These are phyloP conservation scores for Hirtodrosophila trivittata DNA, from an alignment of 2,888 invertebrate genomes.

Conservation along the genomic window DNA sequence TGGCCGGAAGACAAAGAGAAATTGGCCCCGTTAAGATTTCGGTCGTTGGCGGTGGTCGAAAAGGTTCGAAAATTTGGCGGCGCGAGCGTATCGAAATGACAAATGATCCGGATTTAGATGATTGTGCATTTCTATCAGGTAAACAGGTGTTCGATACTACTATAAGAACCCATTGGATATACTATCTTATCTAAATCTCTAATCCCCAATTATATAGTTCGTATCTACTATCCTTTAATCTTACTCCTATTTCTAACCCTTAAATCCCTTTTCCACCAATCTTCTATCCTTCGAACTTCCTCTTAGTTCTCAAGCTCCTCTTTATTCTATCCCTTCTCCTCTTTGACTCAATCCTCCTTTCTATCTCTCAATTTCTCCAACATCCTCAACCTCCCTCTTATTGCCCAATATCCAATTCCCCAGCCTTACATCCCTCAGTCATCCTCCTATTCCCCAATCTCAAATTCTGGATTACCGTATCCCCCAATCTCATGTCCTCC, in stretches of 20 bases:
- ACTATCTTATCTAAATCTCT: too few species aligned
- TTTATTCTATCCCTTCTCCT: too few species aligned
- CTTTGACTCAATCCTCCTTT: not conserved
- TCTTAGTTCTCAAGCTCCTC: too few species aligned
- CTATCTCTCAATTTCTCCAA: not conserved
- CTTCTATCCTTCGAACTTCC: too few species aligned
- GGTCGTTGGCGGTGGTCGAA: constrained; percentile 84
- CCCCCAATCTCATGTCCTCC: not conserved
- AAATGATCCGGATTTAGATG: constrained; percentile 94
- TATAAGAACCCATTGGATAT: not conserved
- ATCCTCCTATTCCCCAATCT: not conserved
- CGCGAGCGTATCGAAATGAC: constrained; percentile 89
- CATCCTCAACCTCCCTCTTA: not conserved
- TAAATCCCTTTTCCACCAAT: too few species aligned
- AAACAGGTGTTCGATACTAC: constrained; percentile 25
- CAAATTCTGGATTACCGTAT: not conserved
- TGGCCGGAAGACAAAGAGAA: constrained; percentile 84
- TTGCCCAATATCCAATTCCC: too few species aligned
- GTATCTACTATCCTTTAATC: too few species aligned
- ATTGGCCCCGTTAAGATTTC: constrained; percentile 84
- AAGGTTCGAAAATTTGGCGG: constrained; percentile 84
- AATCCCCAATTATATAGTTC: too few species aligned
- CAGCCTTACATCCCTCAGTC: too few species aligned
- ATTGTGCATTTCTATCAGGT: constrained; percentile 96
- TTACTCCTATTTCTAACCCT: too few species aligned